phyloP scores from a whole-genome alignment of 2,888 invertebrate species.

The Acutogordius australiensis region DNA sequence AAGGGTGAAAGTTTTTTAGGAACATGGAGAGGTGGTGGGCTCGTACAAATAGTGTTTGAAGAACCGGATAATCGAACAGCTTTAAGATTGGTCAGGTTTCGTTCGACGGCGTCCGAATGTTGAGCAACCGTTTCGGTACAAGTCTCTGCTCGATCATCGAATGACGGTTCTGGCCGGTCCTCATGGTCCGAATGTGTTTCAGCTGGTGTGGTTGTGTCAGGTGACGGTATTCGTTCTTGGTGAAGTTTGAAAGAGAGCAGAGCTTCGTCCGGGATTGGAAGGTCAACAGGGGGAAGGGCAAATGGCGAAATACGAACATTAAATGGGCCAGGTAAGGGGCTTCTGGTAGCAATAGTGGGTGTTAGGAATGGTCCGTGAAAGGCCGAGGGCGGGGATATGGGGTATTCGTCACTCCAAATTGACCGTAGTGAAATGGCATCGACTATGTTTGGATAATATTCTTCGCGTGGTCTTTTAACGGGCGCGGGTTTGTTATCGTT shows the following conservation, averaged over 20 bases:
- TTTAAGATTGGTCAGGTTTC: not conserved
- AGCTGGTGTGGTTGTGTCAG: slow-evolving; percentile 4
- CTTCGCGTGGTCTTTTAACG: not conserved
- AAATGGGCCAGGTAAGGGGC: not conserved
- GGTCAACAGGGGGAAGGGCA: too few species aligned
- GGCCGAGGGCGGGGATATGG: not conserved
- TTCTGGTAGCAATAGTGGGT: not conserved
- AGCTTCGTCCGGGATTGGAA: not conserved
- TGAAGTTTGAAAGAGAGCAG: not conserved
- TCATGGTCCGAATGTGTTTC: not conserved
- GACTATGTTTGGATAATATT: too few species aligned
- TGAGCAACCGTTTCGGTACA: not conserved
- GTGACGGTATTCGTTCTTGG: not conserved
- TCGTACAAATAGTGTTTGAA: not conserved
- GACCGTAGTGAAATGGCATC: too few species aligned
- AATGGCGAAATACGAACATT: not conserved
- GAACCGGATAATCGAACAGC: not conserved
- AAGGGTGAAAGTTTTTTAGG: too few species aligned
- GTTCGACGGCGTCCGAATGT: not conserved
- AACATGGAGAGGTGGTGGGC: not conserved
- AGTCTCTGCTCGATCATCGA: not conserved
- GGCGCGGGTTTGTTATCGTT: not conserved
- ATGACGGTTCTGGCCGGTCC: not conserved
- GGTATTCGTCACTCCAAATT: too few species aligned
- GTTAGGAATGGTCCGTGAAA: not conserved